phyloP scores from a whole-genome alignment of 2,113 vertebrate species.

The Catharus minimus region DNA sequence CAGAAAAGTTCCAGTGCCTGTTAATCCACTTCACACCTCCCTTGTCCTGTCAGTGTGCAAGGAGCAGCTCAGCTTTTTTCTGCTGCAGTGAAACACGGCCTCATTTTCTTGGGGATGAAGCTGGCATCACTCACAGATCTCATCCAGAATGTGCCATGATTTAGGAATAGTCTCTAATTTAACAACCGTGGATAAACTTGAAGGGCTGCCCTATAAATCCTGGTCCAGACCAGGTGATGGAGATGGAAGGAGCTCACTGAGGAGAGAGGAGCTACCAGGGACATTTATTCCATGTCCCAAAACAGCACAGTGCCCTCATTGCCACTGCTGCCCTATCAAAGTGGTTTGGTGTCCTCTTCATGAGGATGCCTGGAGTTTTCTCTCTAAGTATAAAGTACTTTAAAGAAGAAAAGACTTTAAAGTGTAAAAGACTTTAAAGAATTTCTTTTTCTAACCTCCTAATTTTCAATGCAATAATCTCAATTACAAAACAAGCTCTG shows the following conservation, averaged over 20 bases:
- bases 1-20: not conserved
- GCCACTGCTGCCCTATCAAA: not conserved
- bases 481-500: not conserved
- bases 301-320: not conserved
- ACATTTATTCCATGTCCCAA: not conserved
- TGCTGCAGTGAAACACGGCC: not conserved
- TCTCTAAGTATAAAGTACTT: not conserved
- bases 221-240: not conserved
- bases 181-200: not conserved
- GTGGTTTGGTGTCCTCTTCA: rapidly evolving
- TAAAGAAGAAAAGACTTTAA: not conserved
- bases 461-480: not conserved
- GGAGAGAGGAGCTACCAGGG: not conserved
- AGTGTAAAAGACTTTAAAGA: not conserved
- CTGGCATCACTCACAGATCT: not conserved
- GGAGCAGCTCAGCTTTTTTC: not conserved
- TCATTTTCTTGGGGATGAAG: not conserved
- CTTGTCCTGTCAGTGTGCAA: not conserved
- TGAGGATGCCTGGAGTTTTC: not conserved
- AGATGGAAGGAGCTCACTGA: not conserved
- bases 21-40: not conserved
- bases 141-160: not conserved
- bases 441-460: not conserved
- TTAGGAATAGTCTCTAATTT: not conserved
- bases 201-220: not conserved